Conservation (phyloP, 2,113 vertebrate species). For the Poecile atricapillus region DNA sequence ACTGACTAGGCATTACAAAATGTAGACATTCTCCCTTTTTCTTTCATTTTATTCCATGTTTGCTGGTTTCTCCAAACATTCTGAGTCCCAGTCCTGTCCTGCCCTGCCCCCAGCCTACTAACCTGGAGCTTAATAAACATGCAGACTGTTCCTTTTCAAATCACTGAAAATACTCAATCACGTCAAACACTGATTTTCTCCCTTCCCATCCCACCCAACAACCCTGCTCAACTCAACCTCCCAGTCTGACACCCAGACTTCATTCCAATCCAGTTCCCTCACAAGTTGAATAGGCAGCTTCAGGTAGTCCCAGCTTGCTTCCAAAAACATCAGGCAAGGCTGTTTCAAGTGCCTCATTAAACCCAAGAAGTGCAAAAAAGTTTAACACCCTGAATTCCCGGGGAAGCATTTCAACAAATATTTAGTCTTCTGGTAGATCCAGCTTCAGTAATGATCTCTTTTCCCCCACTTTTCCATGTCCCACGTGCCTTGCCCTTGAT, state of each 20-base stretch:
- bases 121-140: neutral
- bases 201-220: neutral
- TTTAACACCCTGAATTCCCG: neutral
- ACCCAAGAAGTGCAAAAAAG: neutral
- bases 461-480: neutral
- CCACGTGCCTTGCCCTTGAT: rapidly evolving
- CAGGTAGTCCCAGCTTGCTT: neutral
- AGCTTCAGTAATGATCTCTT: neutral
- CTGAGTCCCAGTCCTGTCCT: neutral
- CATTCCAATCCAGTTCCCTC: neutral
- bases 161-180: neutral
- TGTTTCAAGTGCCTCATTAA: neutral
- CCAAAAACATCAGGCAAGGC: neutral
- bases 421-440: neutral
- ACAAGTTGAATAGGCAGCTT: neutral
- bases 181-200: neutral
- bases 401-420: neutral
- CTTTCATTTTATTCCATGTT: neutral
- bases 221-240: neutral
- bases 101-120: neutral
- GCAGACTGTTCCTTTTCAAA: neutral
- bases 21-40: neutral
- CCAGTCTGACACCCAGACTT: neutral
- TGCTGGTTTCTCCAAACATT: neutral
- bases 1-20: neutral